Evolutionary conservation across 1,140 invertebrate genomes (phyloP).

Genomic region (Nilaparvata lugens): DNA sequence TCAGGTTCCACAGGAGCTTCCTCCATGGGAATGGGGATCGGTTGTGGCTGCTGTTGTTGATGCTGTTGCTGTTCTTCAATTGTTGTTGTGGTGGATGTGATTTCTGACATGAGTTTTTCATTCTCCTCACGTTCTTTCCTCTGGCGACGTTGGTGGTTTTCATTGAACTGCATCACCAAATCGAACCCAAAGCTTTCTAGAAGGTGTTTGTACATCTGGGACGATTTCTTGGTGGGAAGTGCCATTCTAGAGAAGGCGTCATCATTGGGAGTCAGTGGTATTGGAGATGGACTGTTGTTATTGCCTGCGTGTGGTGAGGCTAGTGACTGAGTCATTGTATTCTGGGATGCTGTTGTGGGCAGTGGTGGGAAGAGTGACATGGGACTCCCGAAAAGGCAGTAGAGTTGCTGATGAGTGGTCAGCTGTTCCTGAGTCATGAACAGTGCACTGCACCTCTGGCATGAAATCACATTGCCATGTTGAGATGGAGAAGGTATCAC

Average conservation of each 20-base stretch:
- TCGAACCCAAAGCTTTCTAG: conserved; percentile 91
- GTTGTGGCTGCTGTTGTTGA: conserved; percentile 37
- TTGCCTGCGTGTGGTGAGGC: conserved; percentile 22
- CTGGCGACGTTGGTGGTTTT: conserved; percentile 67
- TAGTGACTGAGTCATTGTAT: conserved; percentile 17
- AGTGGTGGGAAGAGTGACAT: conserved; percentile 47
- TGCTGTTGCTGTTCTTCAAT: conserved; percentile 24
- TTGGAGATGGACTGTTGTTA: conserved; percentile 29
- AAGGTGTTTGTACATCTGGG: conserved; percentile 82
- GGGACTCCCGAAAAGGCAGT: conserved; percentile 64
- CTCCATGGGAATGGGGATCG: conserved; percentile 15
- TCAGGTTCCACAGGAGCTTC: conserved; percentile 37
- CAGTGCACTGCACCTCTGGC: conserved; percentile 65
- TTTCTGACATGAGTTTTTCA: conserved; percentile 29
- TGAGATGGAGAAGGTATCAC: conserved; percentile 28
- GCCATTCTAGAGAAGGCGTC: conserved; percentile 31
- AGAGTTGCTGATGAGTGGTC: conserved; percentile 69
- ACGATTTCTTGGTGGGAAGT: conserved; percentile 53
- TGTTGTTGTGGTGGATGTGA: conserved; percentile 21
- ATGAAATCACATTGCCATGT: conserved; percentile 43
- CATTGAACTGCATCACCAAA: conserved; percentile 93
- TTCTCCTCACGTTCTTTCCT: conserved; percentile 38
- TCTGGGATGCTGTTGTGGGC: conserved; percentile 34
- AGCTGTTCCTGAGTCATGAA: conserved; percentile 73
- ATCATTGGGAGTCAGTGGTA: conserved; percentile 24